A percentile compares a stretch with the other conserved stretches of the same genome.
Conservation (phyloP, 53 echinoderm and acorn worm genomes). For the Stichopus horrens region DNA sequence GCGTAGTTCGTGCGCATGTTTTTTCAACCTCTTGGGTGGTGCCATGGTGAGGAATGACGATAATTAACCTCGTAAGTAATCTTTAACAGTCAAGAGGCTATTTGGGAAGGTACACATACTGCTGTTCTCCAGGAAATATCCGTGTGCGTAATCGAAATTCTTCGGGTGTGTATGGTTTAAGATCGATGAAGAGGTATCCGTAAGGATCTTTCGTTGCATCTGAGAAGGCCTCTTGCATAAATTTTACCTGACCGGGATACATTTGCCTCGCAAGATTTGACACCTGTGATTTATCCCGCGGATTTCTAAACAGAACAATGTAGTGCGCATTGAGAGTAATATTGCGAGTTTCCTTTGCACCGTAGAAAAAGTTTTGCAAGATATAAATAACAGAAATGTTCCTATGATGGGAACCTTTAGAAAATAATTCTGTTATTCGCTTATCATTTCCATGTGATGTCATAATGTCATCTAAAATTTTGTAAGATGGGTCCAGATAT, state of each 20-base stretch:
- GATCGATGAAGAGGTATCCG: conserved; percentile 52
- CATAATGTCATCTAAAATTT: conserved; percentile 67
- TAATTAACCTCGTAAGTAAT: no score
- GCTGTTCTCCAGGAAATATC: conserved; percentile 50
- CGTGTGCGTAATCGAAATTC: conserved; percentile 44
- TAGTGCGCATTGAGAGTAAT: conserved; percentile 81
- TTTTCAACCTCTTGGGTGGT: conserved; percentile 1
- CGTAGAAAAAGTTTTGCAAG: conserved; percentile 64
- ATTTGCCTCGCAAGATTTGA: conserved; percentile 48
- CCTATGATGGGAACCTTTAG: conserved; percentile 46
- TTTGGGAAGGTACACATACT: conserved; percentile 47
- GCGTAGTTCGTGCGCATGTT: conserved; percentile 45
- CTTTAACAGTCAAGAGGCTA: background rate
- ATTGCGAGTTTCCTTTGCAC: conserved; percentile 46
- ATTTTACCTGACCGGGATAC: conserved; percentile 47
- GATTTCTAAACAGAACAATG: conserved; percentile 74
- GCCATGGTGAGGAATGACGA: no score
- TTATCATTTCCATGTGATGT: conserved; percentile 56
- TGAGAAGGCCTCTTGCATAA: conserved; percentile 62
- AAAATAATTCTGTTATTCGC: conserved; percentile 63
- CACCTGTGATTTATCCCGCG: conserved; percentile 73
- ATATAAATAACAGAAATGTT: conserved; percentile 69
- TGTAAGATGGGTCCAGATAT: conserved; percentile 51
- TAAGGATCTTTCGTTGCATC: conserved; percentile 57
- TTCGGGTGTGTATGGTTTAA: conserved; percentile 56